Evolutionary conservation across 2,797 vertebrate species (phyloP), one percentile per base, ranked within the genome.

Genomic region (Pteropus rufus): DNA sequence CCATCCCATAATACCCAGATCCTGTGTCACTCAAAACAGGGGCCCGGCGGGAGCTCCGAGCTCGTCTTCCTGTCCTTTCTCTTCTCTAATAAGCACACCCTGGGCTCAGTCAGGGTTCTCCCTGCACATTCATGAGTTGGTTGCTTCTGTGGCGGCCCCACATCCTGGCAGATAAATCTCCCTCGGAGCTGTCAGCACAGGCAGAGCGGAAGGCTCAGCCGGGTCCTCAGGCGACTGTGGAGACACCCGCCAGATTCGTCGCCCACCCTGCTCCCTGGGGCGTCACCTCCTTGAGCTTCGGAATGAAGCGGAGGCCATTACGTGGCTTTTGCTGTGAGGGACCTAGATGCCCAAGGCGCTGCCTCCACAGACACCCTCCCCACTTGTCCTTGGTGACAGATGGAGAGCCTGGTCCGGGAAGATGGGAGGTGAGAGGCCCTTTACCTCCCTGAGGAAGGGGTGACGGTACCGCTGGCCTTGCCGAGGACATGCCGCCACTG

Each of bases 131-230:
- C 88, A 75, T 93, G 83, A 94, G 96, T 65, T 62, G 93, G 95
- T 94, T 93, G 93, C 93, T 97, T 97, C 93, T 86, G 97, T 97
- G 92, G 92, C 49, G 8, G 9, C 88, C 93, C 97, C 62, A 91
- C 83, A 97, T 97, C 97, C 97, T 41, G 73, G 31, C 69, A 97
- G 98, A 98, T 98, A 97, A 98, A 98, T 97, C 98, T 98, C 91
- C 60, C 36, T 91, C 67, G 62, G 94, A 98, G 75, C 95, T 98
- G 97, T 98, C 97, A 98, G 93, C 18, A 18, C 89, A 76, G 81
- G 94, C 41, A 65, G 94, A 96, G 87, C 93, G 97, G 95, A 97
- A 88, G 79, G 93, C 94, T 94, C 97, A 83, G 93, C 83, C 23
- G 36, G 79, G 73, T 10, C 92, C 97, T 97, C 94, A 64, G 90